These are phyloP conservation scores for Drosophila mercatorum DNA, from an alignment of 2,888 invertebrate genomes.

Conservation along the genomic window DNA sequence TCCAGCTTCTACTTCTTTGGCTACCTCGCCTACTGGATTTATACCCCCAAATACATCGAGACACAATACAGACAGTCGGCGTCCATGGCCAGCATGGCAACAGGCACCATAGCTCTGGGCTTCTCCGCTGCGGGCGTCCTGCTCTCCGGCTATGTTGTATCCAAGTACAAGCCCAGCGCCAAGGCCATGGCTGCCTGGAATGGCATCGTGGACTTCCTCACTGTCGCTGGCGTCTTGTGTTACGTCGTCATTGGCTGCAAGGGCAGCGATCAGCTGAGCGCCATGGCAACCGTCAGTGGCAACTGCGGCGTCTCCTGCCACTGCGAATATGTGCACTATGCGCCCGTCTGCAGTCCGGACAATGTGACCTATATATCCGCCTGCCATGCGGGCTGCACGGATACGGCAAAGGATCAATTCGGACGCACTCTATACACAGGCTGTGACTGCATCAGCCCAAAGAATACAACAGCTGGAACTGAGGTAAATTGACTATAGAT, in stretches of 20 bases:
- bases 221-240: slow-evolving; percentile 87
- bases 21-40: slow-evolving; percentile 91
- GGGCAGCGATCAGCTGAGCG: slow-evolving; percentile 85
- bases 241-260: slow-evolving; percentile 88
- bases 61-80: slow-evolving; percentile 91
- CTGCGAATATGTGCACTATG: slow-evolving; percentile 89
- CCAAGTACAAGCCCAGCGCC: slow-evolving; percentile 88
- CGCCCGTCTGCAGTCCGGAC: slow-evolving; percentile 89
- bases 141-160: slow-evolving; percentile 87
- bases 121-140: slow-evolving; percentile 89
- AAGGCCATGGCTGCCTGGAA: slow-evolving; percentile 88
- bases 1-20: slow-evolving; percentile 89
- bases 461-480: background rate
- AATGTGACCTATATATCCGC: slow-evolving; percentile 90
- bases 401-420: slow-evolving; percentile 30
- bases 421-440: slow-evolving; percentile 50
- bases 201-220: slow-evolving; percentile 87
- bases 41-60: slow-evolving; percentile 93
- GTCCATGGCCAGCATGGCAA: slow-evolving; percentile 88
- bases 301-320: slow-evolving; percentile 88
- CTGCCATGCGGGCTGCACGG: slow-evolving; percentile 90
- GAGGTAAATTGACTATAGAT: slow-evolving; percentile 21
- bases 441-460: slow-evolving; percentile 53
- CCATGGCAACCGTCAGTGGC: slow-evolving; percentile 37
- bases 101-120: slow-evolving; percentile 88